Percentiles rank a stretch among this genome's conserved stretches.
Conservation (phyloP, 1,140 invertebrate species). For the Metopolophium dirhodum region DNA sequence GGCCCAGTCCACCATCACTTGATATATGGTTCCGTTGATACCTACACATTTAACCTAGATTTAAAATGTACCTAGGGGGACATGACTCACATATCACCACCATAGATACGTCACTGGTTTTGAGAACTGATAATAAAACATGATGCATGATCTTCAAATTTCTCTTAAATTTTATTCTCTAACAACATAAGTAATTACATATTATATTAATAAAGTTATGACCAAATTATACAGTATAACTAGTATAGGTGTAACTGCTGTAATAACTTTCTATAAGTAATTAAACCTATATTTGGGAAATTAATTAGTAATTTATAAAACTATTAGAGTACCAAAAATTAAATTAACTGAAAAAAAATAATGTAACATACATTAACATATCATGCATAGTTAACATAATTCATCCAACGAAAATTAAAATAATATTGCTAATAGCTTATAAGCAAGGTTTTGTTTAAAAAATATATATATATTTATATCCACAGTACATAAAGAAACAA, state of each 20-base stretch:
- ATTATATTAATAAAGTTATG: no score
- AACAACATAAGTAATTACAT: neutral
- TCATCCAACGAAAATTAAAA: neutral
- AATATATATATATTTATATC: conserved; percentile 1
- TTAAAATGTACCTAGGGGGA: no score
- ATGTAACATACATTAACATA: neutral
- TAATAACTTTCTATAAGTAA: neutral
- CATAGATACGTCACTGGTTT: no score
- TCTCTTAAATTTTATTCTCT: neutral
- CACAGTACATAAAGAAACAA: neutral
- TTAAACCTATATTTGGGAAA: neutral
- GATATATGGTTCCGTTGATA: no score
- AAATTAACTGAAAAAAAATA: neutral
- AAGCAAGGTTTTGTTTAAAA: neutral
- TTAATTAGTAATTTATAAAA: neutral
- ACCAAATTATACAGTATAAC: no score
- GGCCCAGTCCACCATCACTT: no score
- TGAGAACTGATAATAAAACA: neutral
- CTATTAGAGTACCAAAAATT: neutral
- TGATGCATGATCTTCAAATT: neutral
- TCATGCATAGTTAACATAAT: neutral
- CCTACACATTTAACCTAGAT: no score
- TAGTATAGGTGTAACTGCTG: no score
- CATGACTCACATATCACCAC: no score
- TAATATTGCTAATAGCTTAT: neutral